Base-by-base conservation (phyloP, 1,140 invertebrate genomes). In the Bombus turneri region DNA sequence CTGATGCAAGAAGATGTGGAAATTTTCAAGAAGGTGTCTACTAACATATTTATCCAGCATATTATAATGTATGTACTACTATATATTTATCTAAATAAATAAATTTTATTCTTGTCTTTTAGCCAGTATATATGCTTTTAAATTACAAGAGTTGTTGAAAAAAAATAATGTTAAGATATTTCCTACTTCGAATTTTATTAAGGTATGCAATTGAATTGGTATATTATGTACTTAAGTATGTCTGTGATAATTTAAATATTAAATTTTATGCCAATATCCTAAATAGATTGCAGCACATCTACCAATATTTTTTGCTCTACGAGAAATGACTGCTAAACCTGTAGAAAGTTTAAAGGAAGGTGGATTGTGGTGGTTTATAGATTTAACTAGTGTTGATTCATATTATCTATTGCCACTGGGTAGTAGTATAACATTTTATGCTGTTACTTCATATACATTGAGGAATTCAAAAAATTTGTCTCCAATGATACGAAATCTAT, bases 351-450 rank as follows among this genome's bases (percentile, higher is more conserved):
- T 99, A 96, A 96, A 96, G 86, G 95, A 96, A 37, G 99, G 99
- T n/a, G 99, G 99, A 8, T 84, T 98, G 0, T 97, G 96, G 77
- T 99, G 99, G 99, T 99, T 99, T 93, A 96, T 96, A 1, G 98
- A 99, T 96, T 96, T 99, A 25, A 99, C 98, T 9, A 89, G 98
- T 15, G 95, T 97, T 43, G 99, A 99, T 96, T 98, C 98, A 22
- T 98, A 96, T 94, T 99, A 97, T 92, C 84, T 98, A 34, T 94
- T 99, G 81, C 99, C 99, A 6, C 2, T 99, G 0, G 95, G 99
- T 69, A 99, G 98, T 3, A 97, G 97, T 94, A 91, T 95, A 1
- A 99, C 98, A 9, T 93, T 99, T 84, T 97, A 95, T 89, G 88
- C 97, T 6, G 99, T 98, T 15, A 96, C 99, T 72, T 97, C 99